Percentiles rank a stretch among this genome's conserved stretches.
These are phyloP conservation scores for Scaptomyza montana DNA, from an alignment of 1,140 invertebrate genomes.

Conservation along the genomic window DNA sequence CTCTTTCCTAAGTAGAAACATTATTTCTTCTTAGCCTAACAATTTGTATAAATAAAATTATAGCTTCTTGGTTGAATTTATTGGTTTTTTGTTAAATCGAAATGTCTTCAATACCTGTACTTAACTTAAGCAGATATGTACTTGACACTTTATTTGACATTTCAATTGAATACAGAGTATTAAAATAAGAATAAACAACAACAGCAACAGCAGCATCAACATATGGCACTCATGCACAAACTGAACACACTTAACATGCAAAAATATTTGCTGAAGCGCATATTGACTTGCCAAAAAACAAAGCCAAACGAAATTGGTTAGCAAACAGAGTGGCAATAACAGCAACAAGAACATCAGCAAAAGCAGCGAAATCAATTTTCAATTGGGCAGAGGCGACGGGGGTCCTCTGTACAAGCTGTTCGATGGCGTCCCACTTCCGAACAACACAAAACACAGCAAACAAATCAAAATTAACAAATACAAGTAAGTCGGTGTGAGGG, in stretches of 20 bases:
- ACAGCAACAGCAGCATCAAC: constrained; percentile 7
- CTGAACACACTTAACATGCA: constrained; percentile 39
- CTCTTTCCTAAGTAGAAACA: background rate
- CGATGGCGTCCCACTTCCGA: constrained; percentile 2
- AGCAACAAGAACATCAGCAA: constrained; percentile 36
- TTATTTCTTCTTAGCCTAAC: no score
- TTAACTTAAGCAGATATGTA: no score
- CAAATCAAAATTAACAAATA: constrained; percentile 78
- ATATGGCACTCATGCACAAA: constrained; percentile 18
- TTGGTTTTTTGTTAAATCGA: no score
- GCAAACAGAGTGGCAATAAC: constrained; percentile 58
- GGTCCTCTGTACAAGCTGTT: background rate
- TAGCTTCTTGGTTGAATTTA: no score
- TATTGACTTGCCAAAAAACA: constrained; percentile 73
- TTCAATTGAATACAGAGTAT: constrained; percentile 6
- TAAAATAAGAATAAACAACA: constrained; percentile 21
- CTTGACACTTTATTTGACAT: background rate
- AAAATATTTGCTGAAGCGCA: constrained; percentile 77
- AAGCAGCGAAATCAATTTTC: constrained; percentile 69
- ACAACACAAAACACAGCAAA: constrained; percentile 65
- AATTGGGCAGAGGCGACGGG: constrained; percentile 16
- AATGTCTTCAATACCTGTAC: no score
- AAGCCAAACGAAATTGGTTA: constrained; percentile 67
- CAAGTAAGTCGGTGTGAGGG: constrained; percentile 20
- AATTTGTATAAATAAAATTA: no score